Base-by-base conservation (phyloP, 2,888 invertebrate genomes). In the Nemoura dubitans region DNA sequence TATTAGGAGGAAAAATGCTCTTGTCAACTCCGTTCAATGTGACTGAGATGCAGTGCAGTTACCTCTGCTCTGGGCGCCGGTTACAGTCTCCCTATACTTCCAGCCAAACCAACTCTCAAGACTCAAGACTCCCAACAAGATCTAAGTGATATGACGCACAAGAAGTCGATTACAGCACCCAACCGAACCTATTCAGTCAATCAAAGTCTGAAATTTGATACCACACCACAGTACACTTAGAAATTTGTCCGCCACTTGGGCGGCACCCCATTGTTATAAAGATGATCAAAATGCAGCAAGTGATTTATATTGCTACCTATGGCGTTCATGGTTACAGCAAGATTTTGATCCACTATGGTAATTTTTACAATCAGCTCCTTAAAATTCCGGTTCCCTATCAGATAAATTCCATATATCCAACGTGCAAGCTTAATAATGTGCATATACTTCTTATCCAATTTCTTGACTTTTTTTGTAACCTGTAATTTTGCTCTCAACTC, bases 1-100 rank as follows among this genome's bases (percentile, higher is more conserved):
- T 59, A 59, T 59, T 59, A 59, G 59, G 59, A 59, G 59, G 59
- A 59, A 59, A 59, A 59, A 59, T 59, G 59, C 16, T 59, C 59
- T 59, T 59, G 59, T 59, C 59, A 59, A 59, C 59, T 59, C 21
- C 14, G 59, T 59, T n/a, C 59, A 59, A 36, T 36, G 36, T 36
- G 36, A 10, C 21, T 21, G 59, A 59, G 59, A 10, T 59, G 59
- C n/a, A n/a, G n/a, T n/a, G 59, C 14, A 2, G 59, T 21, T 59
- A 59, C 59, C 59, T 10, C 59, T 59, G 59, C 36, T 59, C 59
- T 59, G 10, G 36, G 21, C 59, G 3, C 2, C 21, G 59, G 21
- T 59, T 3, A 21, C 14, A 1, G 59, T 10, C 21, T 10, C 10
- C 59, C 59, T 10, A 3, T 3, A 36, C 36, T 36, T 10, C 36